Conservation (phyloP, 2,797 vertebrate genomes). For the Neosilurus mollespiculum region DNA sequence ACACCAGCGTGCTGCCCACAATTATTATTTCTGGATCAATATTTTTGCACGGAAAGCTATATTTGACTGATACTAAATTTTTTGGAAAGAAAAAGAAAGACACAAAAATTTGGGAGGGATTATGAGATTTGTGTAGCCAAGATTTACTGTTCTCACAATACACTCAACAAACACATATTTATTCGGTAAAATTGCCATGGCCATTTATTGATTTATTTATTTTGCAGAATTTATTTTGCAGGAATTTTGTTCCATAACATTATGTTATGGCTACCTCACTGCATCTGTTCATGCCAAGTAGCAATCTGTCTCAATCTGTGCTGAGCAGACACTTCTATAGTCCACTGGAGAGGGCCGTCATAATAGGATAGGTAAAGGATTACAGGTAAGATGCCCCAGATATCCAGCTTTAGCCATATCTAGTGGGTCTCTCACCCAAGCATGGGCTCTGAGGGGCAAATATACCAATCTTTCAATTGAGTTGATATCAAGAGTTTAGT, state of each 20-base stretch:
- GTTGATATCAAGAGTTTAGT: slow-evolving; percentile 62
- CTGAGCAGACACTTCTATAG: slow-evolving; percentile 76
- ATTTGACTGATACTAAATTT: not conserved
- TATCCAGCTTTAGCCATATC: slow-evolving; percentile 68
- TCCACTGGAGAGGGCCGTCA: slow-evolving; percentile 60
- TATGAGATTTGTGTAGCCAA: not conserved
- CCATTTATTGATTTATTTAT: not conserved
- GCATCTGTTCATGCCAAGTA: not conserved
- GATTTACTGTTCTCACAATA: not conserved
- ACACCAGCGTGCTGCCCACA: not conserved
- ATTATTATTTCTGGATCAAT: not conserved
- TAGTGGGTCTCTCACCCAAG: slow-evolving; percentile 75
- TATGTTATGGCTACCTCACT: not conserved
- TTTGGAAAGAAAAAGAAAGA: not conserved
- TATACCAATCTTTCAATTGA: slow-evolving; percentile 59
- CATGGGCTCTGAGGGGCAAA: slow-evolving; percentile 66
- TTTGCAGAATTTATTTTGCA: not conserved
- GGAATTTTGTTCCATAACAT: not conserved
- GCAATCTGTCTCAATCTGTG: slow-evolving; percentile 51
- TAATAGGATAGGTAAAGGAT: slow-evolving; percentile 79
- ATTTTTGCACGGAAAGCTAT: not conserved
- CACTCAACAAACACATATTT: not conserved
- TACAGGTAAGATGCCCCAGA: slow-evolving; percentile 69
- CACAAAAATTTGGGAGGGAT: not conserved
- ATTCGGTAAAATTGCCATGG: not conserved